These are phyloP conservation scores for Rosalia funebris DNA, from an alignment of 2,888 invertebrate genomes.

Conservation along the genomic window DNA sequence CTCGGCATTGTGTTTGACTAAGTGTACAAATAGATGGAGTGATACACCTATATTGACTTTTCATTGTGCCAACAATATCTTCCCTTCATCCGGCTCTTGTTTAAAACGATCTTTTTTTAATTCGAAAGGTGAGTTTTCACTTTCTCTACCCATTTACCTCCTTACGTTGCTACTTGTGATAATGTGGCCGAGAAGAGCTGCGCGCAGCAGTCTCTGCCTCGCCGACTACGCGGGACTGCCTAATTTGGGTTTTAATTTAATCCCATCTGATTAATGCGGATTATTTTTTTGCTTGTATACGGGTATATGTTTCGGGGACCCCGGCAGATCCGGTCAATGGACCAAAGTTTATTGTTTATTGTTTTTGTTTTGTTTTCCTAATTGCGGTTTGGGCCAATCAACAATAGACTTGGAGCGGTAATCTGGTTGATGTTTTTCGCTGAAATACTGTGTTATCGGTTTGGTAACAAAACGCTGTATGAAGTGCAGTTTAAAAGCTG, in stretches of 20 bases:
- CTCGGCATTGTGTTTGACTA: slow-evolving; percentile 66
- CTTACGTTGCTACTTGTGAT: not conserved
- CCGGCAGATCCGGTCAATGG: slow-evolving; percentile 16
- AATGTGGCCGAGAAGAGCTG: not conserved
- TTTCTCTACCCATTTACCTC: slow-evolving; percentile 31
- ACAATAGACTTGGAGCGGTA: slow-evolving; percentile 2
- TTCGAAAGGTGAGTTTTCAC: slow-evolving; percentile 48
- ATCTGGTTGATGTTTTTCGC: slow-evolving; percentile 7
- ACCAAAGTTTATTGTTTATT: slow-evolving; percentile 22
- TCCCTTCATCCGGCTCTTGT: slow-evolving; percentile 46
- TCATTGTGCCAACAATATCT: slow-evolving; percentile 46
- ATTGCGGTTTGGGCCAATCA: slow-evolving; percentile 9
- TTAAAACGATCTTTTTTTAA: slow-evolving; percentile 44
- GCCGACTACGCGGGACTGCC: slow-evolving; percentile 15
- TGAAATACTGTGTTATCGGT: not conserved
- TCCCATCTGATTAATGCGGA: slow-evolving; percentile 51
- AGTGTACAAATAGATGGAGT: slow-evolving; percentile 66
- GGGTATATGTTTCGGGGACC: slow-evolving; percentile 20
- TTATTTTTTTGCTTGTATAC: slow-evolving; percentile 40
- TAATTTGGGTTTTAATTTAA: slow-evolving; percentile 44
- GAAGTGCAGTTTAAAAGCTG: not conserved
- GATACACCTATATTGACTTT: slow-evolving; percentile 63
- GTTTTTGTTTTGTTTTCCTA: slow-evolving; percentile 23
- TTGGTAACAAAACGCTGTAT: not conserved
- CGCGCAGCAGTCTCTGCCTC: slow-evolving; percentile 1